A percentile compares a stretch with the other conserved stretches of the same genome.
These are phyloP conservation scores for Chrysopa pallens DNA, from an alignment of 1,140 invertebrate genomes.

Conservation along the genomic window DNA sequence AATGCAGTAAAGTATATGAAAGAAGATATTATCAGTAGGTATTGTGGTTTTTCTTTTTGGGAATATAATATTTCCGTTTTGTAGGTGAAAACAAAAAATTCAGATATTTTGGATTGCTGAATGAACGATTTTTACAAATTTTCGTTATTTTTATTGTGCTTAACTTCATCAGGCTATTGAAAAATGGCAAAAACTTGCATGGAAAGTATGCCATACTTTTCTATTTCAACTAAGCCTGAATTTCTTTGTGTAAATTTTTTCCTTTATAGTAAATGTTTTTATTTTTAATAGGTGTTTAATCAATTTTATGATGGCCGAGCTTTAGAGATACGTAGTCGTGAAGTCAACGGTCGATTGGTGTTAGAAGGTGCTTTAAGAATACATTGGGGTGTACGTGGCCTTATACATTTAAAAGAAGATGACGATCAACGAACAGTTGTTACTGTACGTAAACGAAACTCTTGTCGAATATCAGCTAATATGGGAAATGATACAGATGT, in stretches of 20 bases:
- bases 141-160: too few relatives aligned
- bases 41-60: too few relatives aligned
- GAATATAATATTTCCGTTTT: too few relatives aligned
- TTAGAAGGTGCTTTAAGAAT: conserved; percentile 64
- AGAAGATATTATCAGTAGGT: too few relatives aligned
- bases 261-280: background rate
- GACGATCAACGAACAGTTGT: conserved; percentile 64
- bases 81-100: too few relatives aligned
- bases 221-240: too few relatives aligned
- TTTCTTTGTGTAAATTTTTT: background rate
- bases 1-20: too few relatives aligned
- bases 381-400: conserved; percentile 68
- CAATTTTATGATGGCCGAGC: conserved; percentile 65
- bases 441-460: conserved; percentile 49
- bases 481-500: conserved; percentile 19
- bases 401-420: conserved; percentile 74
- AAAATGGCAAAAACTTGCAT: too few relatives aligned
- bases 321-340: conserved; percentile 50
- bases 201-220: too few relatives aligned
- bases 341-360: conserved; percentile 61
- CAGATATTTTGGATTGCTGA: too few relatives aligned
- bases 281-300: conserved; percentile 34
- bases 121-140: too few relatives aligned
- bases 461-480: conserved; percentile 27
- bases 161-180: too few relatives aligned